Evolutionary conservation across 2,113 vertebrate species (phyloP).

Genomic region (Eira barbara): DNA sequence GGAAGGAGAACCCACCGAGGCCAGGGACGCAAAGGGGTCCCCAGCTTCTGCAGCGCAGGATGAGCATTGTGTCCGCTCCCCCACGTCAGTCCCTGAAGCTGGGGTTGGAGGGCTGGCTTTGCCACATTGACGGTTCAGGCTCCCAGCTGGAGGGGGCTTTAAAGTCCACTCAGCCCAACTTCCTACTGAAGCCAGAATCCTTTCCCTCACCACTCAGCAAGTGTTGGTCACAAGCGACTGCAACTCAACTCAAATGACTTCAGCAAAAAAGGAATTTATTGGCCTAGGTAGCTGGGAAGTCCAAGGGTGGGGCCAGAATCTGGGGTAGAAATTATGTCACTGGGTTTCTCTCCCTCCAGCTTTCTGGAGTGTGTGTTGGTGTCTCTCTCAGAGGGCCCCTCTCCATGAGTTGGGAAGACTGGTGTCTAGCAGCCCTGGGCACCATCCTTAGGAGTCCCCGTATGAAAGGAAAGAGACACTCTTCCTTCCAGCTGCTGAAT

Average conservation of each 20-base stretch:
- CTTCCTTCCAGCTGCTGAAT: background rate
- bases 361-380: background rate
- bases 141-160: background rate
- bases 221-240: background rate
- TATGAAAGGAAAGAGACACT: background rate
- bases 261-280: background rate
- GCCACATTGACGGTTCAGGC: background rate
- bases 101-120: background rate
- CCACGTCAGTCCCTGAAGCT: background rate
- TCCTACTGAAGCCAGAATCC: background rate
- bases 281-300: background rate
- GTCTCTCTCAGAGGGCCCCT: background rate
- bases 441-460: background rate
- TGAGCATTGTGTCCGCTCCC: background rate
- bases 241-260: background rate
- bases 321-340: background rate
- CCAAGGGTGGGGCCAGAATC: background rate
- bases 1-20: background rate
- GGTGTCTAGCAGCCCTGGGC: background rate
- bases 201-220: background rate
- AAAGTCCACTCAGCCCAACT: background rate
- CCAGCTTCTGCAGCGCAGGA: accelerated
- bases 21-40: background rate
- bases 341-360: background rate
- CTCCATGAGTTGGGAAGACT: background rate